Evolutionary conservation across 2,888 invertebrate species (phyloP).

Genomic region (Brachyptera putata): DNA sequence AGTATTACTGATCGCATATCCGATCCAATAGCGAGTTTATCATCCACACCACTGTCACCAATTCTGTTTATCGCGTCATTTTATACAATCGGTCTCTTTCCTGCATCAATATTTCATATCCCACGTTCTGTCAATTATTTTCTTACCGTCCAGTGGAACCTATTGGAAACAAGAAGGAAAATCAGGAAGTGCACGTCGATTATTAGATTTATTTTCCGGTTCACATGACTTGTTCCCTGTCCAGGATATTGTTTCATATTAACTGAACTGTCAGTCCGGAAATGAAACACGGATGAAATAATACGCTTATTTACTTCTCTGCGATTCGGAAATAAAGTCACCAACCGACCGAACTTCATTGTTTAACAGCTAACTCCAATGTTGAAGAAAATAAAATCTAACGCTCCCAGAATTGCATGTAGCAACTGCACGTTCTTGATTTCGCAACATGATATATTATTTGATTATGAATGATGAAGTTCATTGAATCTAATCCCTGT

Average conservation of each 20-base stretch:
- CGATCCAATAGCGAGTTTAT: not conserved
- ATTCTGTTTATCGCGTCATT: not conserved
- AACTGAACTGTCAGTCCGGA: too few species aligned
- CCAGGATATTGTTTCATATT: not conserved
- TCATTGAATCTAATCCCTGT: too few species aligned
- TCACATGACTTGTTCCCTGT: not conserved
- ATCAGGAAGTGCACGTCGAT: constrained; percentile 1
- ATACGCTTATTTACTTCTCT: too few species aligned
- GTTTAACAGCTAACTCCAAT: too few species aligned
- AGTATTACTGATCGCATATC: not conserved
- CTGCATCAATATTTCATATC: not conserved
- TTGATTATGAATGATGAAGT: too few species aligned
- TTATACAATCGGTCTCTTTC: not conserved
- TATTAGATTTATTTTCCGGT: not conserved
- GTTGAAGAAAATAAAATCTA: too few species aligned
- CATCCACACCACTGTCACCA: not conserved
- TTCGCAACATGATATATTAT: too few species aligned
- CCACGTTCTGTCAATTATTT: not conserved
- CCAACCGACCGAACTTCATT: too few species aligned
- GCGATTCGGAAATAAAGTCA: too few species aligned
- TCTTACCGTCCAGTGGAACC: constrained; percentile 1
- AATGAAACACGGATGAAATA: too few species aligned
- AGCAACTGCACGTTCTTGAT: too few species aligned
- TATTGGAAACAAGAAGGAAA: not conserved
- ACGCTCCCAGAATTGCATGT: too few species aligned